Evolutionary conservation across 2,888 invertebrate genomes (phyloP), one percentile per base, ranked within the genome.

Genomic region (Notocelia uddmanniana): DNA sequence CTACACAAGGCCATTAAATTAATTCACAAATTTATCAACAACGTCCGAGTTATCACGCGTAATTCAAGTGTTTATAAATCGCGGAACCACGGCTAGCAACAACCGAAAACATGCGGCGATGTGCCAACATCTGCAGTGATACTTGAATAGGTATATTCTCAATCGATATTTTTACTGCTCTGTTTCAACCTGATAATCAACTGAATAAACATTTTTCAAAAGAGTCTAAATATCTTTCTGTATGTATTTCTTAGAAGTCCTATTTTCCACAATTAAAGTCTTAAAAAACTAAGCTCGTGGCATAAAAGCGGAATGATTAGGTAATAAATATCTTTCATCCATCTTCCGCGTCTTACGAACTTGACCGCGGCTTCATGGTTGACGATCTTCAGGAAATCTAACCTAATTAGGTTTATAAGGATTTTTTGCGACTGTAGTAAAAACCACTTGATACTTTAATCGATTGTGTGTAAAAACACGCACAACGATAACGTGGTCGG

Each of bases 401-500:
- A 78, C 76, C 79, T 76, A 80, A 85, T 81, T 80, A 74, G 68
- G 75, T 76, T 80, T 67, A 75, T 68, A 74, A 71, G 18, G 34
- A 23, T 41, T 75, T 81, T 77, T 79, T 79, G 74, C 74, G 62
- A n/a, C 48, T 68, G 13, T 41, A 37, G 52, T 60, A 69, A 82
- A 81, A 81, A 81, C 77, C 75, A 75, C 76, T 76, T 74, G 81
- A 82, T 80, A 79, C 78, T 71, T 75, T 78, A 80, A 82, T 83
- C 79, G 78, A 82, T 80, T 82, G 75, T 78, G 58, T 59, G 71
- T 67, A 72, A 72, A 72, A 72, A 72, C 71, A 67, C 48, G 71
- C 67, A 60, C 45, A 62, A 55, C 67, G 68, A 72, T 72, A 67
- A 72, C 74, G 75, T 77, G 73, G 69, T 78, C 80, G 78, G 78